Base-by-base conservation (phyloP, 2,888 invertebrate genomes). In the Synanthedon tipuliformis region DNA sequence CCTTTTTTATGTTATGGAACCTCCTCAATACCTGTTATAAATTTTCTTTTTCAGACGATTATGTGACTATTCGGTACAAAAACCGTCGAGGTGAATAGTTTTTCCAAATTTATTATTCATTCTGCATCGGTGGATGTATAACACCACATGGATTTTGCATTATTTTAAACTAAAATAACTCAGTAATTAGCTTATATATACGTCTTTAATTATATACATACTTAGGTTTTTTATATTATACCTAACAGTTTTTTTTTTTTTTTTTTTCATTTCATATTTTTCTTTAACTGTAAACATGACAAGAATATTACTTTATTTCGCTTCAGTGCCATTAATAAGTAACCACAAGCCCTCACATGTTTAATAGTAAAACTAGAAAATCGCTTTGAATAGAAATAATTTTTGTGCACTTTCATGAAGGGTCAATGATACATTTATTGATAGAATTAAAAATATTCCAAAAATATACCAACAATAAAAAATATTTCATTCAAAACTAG, bases 21-120 rank as follows among this genome's bases (percentile, higher is more conserved):
- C 16, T 18, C 49, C 49, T 18, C 49, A 49, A 49, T 5, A 45
- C 34, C n/a, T 45, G 34, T 34, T 59, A 56, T 65, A 59, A 66
- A 75, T 77, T 84, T 88, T 81, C 79, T 88, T 89, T 93, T 92
- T 77, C 94, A 96, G 95, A 95, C 89, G 95, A 95, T 89, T 95
- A 92, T 91, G 92, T 95, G 89, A 95, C 94, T 73, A 92, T 96
- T 82, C 94, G 93, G 88, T 96, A 96, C 92, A 95, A 94, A 90
- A 93, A 92, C 82, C 92, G 92, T 80, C 91, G 93, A 95, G 95
- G 95, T 95, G 90, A 91, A 87, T 90, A 90, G 63, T 60, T 67
- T 71, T 74, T 73, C 66, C 60, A 68, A 74, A 76, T 69, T 71
- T 61, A 59, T 63, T 58, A 59, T 34, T 34, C 34, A 10, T 8